A percentile compares a stretch with the other conserved stretches of the same genome.
phyloP scores from a whole-genome alignment of 23 tunicate species.

The Botrylloides violaceus region DNA sequence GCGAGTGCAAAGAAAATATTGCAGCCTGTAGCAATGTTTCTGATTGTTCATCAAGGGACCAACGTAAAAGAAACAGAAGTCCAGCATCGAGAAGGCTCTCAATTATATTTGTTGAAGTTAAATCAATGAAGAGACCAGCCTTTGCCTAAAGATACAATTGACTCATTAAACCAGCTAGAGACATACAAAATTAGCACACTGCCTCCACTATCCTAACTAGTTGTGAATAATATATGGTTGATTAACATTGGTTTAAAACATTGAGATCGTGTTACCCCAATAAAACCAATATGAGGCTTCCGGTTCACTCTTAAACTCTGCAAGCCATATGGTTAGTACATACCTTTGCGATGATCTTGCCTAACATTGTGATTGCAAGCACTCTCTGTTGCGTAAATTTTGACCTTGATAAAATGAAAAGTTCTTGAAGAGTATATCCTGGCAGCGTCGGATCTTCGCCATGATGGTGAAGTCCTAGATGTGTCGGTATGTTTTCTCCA shows the following conservation, averaged over 20 bases:
- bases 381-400: conserved; percentile 53
- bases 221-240: neutral
- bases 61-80: conserved; percentile 45
- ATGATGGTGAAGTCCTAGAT: conserved; percentile 86
- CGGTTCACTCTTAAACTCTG: neutral
- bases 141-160: conserved; percentile 55
- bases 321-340: no score
- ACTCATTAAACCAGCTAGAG: no score
- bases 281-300: neutral
- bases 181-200: no score
- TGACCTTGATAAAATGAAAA: conserved; percentile 47
- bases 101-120: conserved; percentile 9
- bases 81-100: conserved; percentile 52
- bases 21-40: conserved; percentile 43
- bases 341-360: conserved; percentile 43
- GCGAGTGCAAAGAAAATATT: conserved; percentile 25
- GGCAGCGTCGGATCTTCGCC: conserved; percentile 48
- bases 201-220: neutral
- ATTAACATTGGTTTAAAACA: neutral
- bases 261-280: neutral
- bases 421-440: conserved; percentile 73
- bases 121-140: conserved; percentile 5
- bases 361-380: conserved; percentile 41
- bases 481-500: conserved; percentile 33
- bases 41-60: conserved; percentile 73